A percentile compares a stretch with the other conserved stretches of the same genome.
Evolutionary conservation across 2,888 invertebrate species (phyloP).

Genomic region (Lapara coniferarum): DNA sequence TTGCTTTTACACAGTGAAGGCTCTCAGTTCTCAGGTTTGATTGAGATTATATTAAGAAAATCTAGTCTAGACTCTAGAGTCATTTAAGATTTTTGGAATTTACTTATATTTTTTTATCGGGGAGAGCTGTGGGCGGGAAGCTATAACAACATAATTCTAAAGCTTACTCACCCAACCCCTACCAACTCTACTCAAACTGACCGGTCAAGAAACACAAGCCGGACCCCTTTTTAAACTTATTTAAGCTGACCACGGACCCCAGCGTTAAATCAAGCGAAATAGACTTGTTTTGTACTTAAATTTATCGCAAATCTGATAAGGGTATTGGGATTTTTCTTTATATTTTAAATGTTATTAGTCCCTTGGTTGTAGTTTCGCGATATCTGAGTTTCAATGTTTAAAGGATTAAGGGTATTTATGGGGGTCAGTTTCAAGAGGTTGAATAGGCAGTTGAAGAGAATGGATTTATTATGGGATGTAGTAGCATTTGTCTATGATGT

Average conservation of each 20-base stretch:
- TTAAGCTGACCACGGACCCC: slow-evolving; percentile 68
- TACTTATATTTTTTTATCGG: too few relatives aligned
- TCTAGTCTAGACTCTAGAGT: too few relatives aligned
- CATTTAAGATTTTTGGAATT: too few relatives aligned
- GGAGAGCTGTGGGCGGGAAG: too few relatives aligned
- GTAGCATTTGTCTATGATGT: too few relatives aligned
- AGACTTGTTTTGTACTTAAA: slow-evolving; percentile 31
- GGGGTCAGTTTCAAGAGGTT: not conserved
- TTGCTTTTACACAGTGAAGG: too few relatives aligned
- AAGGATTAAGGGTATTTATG: slow-evolving; percentile 33
- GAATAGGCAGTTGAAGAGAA: not conserved
- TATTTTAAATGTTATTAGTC: slow-evolving; percentile 76
- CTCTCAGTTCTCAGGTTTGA: too few relatives aligned
- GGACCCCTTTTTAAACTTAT: slow-evolving; percentile 53
- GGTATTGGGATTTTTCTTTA: slow-evolving; percentile 68
- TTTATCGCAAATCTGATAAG: slow-evolving; percentile 36
- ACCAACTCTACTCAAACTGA: not conserved
- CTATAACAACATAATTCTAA: too few relatives aligned
- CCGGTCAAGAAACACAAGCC: slow-evolving; percentile 31
- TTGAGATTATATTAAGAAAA: too few relatives aligned
- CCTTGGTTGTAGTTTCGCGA: slow-evolving; percentile 64
- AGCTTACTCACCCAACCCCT: not conserved
- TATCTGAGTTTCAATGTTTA: slow-evolving; percentile 41
- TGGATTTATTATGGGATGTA: too few relatives aligned
- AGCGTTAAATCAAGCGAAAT: slow-evolving; percentile 69